phyloP scores from a whole-genome alignment of 2,797 vertebrate species.

The Ataeniobius toweri region DNA sequence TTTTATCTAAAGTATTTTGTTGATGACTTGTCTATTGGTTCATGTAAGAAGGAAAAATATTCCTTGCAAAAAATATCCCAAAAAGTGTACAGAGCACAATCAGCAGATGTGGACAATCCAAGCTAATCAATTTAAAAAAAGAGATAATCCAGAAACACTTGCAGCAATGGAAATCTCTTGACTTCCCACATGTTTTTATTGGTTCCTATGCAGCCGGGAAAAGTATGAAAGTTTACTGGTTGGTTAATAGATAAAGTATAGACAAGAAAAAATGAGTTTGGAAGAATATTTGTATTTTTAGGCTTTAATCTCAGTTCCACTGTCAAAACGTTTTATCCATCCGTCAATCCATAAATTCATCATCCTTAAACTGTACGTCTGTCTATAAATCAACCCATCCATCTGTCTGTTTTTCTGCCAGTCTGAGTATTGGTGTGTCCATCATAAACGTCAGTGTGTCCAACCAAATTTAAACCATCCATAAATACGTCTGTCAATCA shows the following conservation, averaged over 20 bases:
- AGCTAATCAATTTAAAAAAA: slow-evolving; percentile 42
- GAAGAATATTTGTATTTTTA: not conserved
- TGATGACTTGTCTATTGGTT: slow-evolving; percentile 49
- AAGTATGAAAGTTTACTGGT: not conserved
- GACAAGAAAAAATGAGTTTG: not conserved
- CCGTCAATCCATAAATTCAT: not conserved
- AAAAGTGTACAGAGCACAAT: slow-evolving; percentile 24
- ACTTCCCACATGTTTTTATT: not conserved
- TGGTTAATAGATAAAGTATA: not conserved
- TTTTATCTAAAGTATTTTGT: slow-evolving; percentile 59
- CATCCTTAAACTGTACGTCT: not conserved
- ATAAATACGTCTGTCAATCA: not conserved
- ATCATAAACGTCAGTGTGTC: not conserved
- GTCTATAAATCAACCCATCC: not conserved
- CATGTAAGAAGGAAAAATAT: slow-evolving; percentile 41
- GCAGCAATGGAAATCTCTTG: not conserved
- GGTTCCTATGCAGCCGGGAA: not conserved
- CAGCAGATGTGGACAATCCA: slow-evolving; percentile 63
- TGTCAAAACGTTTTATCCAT: not conserved
- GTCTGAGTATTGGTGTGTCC: not conserved
- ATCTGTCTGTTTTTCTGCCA: not conserved
- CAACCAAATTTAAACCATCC: not conserved
- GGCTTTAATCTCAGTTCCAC: not conserved
- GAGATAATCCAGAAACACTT: not conserved
- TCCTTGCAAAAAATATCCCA: slow-evolving; percentile 46